phyloP scores from a whole-genome alignment of 2,888 invertebrate genomes.

The Leptopilina myrica region DNA sequence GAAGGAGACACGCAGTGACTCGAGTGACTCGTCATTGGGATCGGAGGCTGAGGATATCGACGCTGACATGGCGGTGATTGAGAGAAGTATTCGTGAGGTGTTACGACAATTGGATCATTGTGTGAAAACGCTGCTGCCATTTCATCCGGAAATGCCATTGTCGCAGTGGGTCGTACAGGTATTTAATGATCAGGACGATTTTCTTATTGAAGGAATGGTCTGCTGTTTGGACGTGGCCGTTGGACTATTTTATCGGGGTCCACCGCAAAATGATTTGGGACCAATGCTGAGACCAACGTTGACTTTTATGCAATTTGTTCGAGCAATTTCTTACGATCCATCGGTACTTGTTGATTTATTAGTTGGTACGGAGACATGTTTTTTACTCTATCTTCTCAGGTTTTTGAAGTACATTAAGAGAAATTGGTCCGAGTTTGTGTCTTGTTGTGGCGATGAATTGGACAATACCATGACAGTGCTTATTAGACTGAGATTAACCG shows the following conservation, averaged over 20 bases:
- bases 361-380: constrained; percentile 94
- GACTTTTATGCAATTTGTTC: constrained; percentile 91
- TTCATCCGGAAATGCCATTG: constrained; percentile 91
- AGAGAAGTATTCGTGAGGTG: constrained; percentile 90
- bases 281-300: constrained; percentile 90
- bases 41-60: constrained; percentile 91
- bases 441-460: constrained; percentile 85
- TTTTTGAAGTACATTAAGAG: constrained; percentile 90
- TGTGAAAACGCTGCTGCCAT: constrained; percentile 88
- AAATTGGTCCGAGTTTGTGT: constrained; percentile 90
- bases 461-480: constrained; percentile 91
- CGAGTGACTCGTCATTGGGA: constrained; percentile 90
- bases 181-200: constrained; percentile 94
- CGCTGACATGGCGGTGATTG: constrained; percentile 93
- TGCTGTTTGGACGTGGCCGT: constrained; percentile 92
- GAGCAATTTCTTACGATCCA: constrained; percentile 89
- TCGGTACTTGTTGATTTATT: constrained; percentile 90
- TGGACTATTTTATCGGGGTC: constrained; percentile 89
- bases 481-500: constrained; percentile 87
- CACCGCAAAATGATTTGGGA: constrained; percentile 87
- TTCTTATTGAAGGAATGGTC: constrained; percentile 93
- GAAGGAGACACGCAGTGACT: constrained; percentile 92
- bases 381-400: constrained; percentile 88
- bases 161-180: constrained; percentile 92
- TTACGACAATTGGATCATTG: constrained; percentile 89